Evolutionary conservation across 2,888 invertebrate genomes (phyloP).

Genomic region (Phengaris alcon): DNA sequence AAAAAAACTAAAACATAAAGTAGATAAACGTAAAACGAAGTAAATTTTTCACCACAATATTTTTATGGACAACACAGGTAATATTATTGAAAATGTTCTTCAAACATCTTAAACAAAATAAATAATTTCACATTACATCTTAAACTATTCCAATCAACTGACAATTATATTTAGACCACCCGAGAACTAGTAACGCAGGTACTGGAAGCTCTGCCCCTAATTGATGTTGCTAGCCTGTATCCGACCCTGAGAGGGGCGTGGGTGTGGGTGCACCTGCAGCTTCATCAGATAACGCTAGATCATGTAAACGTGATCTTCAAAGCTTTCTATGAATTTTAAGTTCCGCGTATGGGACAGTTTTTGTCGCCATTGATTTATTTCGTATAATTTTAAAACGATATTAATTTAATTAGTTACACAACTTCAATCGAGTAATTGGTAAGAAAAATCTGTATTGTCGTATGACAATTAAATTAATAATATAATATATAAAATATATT

Average conservation of each 20-base stretch:
- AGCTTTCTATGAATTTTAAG: slow-evolving; percentile 57
- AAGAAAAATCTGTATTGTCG: too few species aligned
- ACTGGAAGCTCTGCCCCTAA: background rate
- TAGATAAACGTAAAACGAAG: too few species aligned
- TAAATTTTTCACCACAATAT: too few species aligned
- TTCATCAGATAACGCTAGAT: slow-evolving; percentile 61
- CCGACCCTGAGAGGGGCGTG: slow-evolving; percentile 41
- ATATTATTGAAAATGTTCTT: too few species aligned
- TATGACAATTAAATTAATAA: too few species aligned
- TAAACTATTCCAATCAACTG: background rate
- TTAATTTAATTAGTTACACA: background rate
- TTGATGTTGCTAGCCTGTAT: background rate
- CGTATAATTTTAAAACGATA: too few species aligned
- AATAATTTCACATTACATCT: too few species aligned
- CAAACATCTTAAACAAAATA: too few species aligned
- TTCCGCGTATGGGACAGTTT: slow-evolving; percentile 34
- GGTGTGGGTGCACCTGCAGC: slow-evolving; percentile 60
- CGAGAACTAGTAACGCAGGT: slow-evolving; percentile 12
- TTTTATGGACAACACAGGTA: too few species aligned
- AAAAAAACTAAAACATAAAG: too few species aligned
- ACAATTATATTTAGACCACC: slow-evolving; percentile 5
- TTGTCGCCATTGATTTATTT: background rate
- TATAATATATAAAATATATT: too few species aligned
- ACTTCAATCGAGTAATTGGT: too few species aligned
- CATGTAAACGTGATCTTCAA: slow-evolving; percentile 74